These are phyloP conservation scores for Cerceris ruficornis DNA, from an alignment of 2,888 invertebrate genomes.

Conservation along the genomic window DNA sequence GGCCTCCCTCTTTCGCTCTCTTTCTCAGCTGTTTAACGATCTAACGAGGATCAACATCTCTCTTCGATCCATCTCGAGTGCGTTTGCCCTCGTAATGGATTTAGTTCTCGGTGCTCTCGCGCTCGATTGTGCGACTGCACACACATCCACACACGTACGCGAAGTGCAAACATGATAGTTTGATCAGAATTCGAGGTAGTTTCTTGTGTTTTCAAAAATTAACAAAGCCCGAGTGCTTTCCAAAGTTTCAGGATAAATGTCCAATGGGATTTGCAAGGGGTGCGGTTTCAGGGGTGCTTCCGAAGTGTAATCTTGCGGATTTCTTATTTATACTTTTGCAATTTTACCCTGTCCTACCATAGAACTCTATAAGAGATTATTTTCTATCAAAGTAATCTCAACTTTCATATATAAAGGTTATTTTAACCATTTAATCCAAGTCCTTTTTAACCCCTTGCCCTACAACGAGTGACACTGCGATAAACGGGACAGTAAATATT, in stretches of 20 bases:
- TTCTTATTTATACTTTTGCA: no score
- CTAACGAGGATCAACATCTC: slow-evolving; percentile 35
- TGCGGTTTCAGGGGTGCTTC: not conserved
- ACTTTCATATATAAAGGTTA: not conserved
- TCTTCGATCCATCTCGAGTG: slow-evolving; percentile 24
- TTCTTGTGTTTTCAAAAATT: no score
- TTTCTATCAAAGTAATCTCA: not conserved
- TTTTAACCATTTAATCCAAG: not conserved
- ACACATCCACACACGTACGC: not conserved
- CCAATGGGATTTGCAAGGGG: not conserved
- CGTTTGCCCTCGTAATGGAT: slow-evolving; percentile 19
- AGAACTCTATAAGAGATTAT: not conserved
- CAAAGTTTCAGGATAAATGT: not conserved
- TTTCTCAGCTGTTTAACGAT: slow-evolving; percentile 26
- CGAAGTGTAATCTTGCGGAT: not conserved
- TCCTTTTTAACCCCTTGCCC: no score
- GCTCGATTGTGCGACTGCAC: slow-evolving; percentile 17
- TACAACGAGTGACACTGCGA: no score
- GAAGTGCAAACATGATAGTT: no score
- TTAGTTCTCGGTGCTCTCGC: not conserved
- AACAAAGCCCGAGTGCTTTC: not conserved
- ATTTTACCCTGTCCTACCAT: no score
- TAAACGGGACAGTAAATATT: no score
- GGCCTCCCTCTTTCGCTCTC: slow-evolving; percentile 22
- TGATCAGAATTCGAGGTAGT: no score